Percentiles rank a stretch among this genome's conserved stretches.
Conservation (phyloP, 92 coral and sea anemone species). For the Paragorgia papillata region DNA sequence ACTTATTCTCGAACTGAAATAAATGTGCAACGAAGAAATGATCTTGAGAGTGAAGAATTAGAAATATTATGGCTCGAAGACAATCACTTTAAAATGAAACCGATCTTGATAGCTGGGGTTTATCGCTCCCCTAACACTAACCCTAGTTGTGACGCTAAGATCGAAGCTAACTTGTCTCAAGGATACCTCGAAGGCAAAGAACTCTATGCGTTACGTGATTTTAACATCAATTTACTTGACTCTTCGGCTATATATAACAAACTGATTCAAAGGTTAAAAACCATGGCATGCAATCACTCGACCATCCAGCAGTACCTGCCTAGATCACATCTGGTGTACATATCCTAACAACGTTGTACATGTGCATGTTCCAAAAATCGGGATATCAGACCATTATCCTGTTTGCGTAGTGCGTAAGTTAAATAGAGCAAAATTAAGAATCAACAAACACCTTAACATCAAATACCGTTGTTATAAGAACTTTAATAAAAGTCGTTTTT, state of each 20-base stretch:
- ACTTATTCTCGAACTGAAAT: slow-evolving; percentile 25
- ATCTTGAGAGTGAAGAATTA: too few relatives aligned
- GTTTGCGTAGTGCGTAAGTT: slow-evolving; percentile 42
- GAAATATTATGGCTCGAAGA: slow-evolving; percentile 30
- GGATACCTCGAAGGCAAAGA: slow-evolving; percentile 40
- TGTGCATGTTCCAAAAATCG: slow-evolving; percentile 33
- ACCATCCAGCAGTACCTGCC: slow-evolving; percentile 16
- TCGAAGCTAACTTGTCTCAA: slow-evolving; percentile 36
- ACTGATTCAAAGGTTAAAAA: slow-evolving; percentile 31
- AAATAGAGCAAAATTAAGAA: slow-evolving; percentile 1
- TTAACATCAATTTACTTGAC: slow-evolving; percentile 34
- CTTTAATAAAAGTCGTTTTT: neutral
- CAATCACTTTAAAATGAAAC: slow-evolving; percentile 23
- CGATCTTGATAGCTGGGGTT: slow-evolving; percentile 34
- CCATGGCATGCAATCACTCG: slow-evolving; percentile 42
- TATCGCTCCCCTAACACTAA: slow-evolving; percentile 23
- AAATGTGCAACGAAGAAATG: slow-evolving; percentile 19
- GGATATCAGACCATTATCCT: slow-evolving; percentile 32
- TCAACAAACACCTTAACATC: slow-evolving; percentile 26
- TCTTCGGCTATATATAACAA: slow-evolving; percentile 29
- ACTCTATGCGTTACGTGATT: slow-evolving; percentile 36
- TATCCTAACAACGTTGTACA: slow-evolving; percentile 17
- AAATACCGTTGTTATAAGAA: slow-evolving; percentile 43
- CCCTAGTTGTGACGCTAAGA: neutral
- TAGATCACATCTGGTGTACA: slow-evolving; percentile 45